These are phyloP conservation scores for Asbolus verrucosus DNA, from an alignment of 1,140 invertebrate genomes.

Conservation along the genomic window DNA sequence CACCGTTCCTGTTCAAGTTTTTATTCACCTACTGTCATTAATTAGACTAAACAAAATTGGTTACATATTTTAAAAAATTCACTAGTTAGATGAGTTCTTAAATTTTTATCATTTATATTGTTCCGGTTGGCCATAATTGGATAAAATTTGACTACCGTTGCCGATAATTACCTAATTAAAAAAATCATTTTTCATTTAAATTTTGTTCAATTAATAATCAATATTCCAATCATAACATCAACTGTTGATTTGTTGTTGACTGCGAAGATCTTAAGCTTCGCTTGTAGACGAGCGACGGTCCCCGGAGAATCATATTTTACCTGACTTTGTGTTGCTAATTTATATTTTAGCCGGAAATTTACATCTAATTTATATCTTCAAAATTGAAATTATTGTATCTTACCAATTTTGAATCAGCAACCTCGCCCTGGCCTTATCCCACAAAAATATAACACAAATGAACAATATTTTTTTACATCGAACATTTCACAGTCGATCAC, in stretches of 20 bases:
- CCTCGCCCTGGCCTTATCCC: too few relatives aligned
- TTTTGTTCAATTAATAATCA: too few relatives aligned
- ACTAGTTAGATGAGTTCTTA: constrained; percentile 15
- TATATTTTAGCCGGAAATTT: constrained; percentile 5
- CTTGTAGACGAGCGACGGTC: background rate
- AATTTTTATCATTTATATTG: constrained; percentile 9
- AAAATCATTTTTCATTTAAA: too few relatives aligned
- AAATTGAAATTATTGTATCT: background rate
- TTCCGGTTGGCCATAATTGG: constrained; percentile 27
- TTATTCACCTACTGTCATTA: too few relatives aligned
- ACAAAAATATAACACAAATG: too few relatives aligned
- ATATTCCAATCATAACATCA: too few relatives aligned
- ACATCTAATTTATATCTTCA: constrained; percentile 6
- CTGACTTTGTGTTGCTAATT: constrained; percentile 3
- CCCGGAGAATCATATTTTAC: constrained; percentile 4
- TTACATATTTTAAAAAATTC: constrained; percentile 32
- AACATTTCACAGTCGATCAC: too few relatives aligned
- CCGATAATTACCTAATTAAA: constrained; percentile 1
- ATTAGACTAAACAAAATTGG: constrained; percentile 40
- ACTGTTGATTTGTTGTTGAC: background rate
- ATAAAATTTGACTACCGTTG: constrained; percentile 25
- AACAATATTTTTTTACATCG: too few relatives aligned
- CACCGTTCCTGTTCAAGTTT: constrained; percentile 37
- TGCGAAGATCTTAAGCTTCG: background rate
- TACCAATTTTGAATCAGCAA: too few relatives aligned